Conservation (phyloP, 1,140 invertebrate genomes). For the Propsilocerus akamusi region DNA sequence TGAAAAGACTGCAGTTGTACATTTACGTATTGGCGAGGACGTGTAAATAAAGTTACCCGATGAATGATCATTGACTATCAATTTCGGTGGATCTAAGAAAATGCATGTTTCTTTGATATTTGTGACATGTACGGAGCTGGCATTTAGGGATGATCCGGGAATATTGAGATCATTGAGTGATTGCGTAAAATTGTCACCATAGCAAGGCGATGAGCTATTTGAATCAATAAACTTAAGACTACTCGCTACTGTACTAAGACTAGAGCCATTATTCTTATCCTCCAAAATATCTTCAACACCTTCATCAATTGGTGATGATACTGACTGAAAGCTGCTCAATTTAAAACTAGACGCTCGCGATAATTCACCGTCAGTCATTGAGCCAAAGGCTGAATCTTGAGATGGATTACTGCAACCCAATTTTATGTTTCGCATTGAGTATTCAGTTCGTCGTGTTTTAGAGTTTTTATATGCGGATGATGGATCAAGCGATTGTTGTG, state of each 20-base stretch:
- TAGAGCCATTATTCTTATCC: neutral
- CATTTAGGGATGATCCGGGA: neutral
- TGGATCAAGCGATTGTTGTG: conserved; percentile 6
- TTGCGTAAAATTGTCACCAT: conserved; percentile 1
- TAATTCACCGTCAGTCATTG: conserved; percentile 22
- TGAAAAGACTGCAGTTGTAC: conserved; percentile 23
- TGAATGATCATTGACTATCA: conserved; percentile 21
- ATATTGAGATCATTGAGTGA: neutral
- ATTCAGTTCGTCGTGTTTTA: conserved; percentile 21
- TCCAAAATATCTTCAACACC: conserved; percentile 19
- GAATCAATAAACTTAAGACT: conserved; percentile 1
- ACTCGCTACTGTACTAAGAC: neutral
- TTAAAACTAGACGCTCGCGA: conserved; percentile 22
- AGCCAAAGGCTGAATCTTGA: conserved; percentile 23
- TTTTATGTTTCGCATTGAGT: conserved; percentile 22
- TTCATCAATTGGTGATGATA: conserved; percentile 23
- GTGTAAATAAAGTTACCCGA: conserved; percentile 21
- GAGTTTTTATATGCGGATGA: conserved; percentile 20
- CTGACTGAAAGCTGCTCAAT: conserved; percentile 22
- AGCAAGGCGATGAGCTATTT: neutral
- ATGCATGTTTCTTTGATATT: conserved; percentile 1
- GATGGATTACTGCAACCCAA: conserved; percentile 24
- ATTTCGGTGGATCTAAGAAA: conserved; percentile 23
- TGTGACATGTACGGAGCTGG: neutral
- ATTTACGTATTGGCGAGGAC: conserved; percentile 22